phyloP scores from a whole-genome alignment of 2,888 invertebrate species.

The Suillia variegata region DNA sequence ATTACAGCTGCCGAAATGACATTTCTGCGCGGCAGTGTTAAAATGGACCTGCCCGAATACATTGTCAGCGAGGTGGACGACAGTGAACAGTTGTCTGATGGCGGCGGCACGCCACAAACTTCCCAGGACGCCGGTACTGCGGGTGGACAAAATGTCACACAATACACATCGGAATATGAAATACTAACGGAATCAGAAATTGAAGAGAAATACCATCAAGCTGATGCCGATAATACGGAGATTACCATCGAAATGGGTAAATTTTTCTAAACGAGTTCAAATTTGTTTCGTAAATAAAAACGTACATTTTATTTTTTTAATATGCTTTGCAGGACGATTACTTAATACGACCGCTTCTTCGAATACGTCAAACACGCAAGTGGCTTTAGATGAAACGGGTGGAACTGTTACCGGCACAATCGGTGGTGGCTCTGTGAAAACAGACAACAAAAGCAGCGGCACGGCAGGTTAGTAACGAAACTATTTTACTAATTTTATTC shows the following conservation, averaged over 20 bases:
- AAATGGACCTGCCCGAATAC: conserved; percentile 66
- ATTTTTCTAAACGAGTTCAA: not conserved
- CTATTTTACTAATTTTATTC: not conserved
- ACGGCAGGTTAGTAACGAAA: conserved; percentile 41
- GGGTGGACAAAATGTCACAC: conserved; percentile 52
- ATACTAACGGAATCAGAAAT: conserved; percentile 60
- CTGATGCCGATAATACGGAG: conserved; percentile 53
- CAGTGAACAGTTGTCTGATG: conserved; percentile 47
- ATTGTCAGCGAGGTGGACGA: conserved; percentile 61
- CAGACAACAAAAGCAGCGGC: conserved; percentile 46
- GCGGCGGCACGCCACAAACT: conserved; percentile 52
- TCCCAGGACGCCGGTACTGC: conserved; percentile 53
- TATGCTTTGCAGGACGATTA: conserved; percentile 45
- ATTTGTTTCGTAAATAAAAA: not conserved
- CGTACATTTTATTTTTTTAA: not conserved
- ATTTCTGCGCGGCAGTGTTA: conserved; percentile 62
- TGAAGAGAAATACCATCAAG: conserved; percentile 54
- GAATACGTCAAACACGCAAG: conserved; percentile 36
- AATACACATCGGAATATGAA: conserved; percentile 60
- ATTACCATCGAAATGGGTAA: conserved; percentile 60
- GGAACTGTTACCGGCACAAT: not conserved
- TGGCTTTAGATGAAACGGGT: conserved; percentile 43
- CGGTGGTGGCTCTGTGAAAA: conserved; percentile 38
- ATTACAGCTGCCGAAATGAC: conserved; percentile 59
- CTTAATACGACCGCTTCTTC: conserved; percentile 41